Conservation (phyloP, 2,797 vertebrate species). For the Allobates femoralis region DNA sequence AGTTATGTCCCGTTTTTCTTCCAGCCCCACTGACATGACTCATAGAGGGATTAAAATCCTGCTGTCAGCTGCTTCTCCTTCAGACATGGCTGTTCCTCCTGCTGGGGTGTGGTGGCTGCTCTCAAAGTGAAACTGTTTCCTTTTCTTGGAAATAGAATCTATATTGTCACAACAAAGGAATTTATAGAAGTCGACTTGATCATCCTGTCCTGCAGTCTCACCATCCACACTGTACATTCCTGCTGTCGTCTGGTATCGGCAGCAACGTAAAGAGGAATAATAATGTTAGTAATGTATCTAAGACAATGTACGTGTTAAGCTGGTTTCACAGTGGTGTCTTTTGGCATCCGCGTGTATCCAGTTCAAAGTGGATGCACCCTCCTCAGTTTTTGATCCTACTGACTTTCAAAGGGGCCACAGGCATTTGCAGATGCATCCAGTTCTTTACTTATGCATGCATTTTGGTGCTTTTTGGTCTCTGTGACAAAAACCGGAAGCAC, state of each 20-base stretch:
- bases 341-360: too few relatives aligned
- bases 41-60: constrained; percentile 48
- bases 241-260: background rate
- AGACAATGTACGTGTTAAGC: too few relatives aligned
- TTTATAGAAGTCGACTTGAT: background rate
- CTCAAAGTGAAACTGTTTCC: constrained; percentile 24
- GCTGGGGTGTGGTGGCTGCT: constrained; percentile 24
- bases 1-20: constrained; percentile 15
- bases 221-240: background rate
- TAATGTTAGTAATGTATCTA: too few relatives aligned
- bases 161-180: background rate
- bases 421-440: too few relatives aligned
- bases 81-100: constrained; percentile 16
- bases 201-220: background rate
- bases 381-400: too few relatives aligned
- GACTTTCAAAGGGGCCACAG: too few relatives aligned
- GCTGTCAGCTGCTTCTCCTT: constrained; percentile 53
- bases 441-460: too few relatives aligned
- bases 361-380: too few relatives aligned
- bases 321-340: too few relatives aligned
- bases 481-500: too few relatives aligned
- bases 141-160: background rate
- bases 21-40: constrained; percentile 25
- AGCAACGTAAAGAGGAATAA: too few relatives aligned
- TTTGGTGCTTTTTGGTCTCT: too few relatives aligned